These are phyloP conservation scores for Misgurnus mizolepis DNA, from an alignment of 2,113 vertebrate species.

Conservation along the genomic window DNA sequence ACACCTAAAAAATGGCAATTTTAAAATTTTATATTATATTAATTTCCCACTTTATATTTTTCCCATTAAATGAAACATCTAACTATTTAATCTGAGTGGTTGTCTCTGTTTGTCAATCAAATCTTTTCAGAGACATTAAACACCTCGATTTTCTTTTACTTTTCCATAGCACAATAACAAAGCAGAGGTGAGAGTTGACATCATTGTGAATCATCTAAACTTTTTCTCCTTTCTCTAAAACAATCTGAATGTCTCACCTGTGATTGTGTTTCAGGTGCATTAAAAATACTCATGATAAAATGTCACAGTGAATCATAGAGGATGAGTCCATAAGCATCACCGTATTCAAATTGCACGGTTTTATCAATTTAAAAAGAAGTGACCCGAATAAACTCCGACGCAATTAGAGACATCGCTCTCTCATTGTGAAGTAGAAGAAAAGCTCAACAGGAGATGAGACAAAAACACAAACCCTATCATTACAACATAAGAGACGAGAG, in stretches of 20 bases:
- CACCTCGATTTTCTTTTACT: neutral
- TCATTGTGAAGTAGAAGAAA: slow-evolving; percentile 41
- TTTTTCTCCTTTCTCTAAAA: neutral
- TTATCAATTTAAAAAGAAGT: slow-evolving; percentile 51
- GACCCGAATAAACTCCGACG: slow-evolving; percentile 8
- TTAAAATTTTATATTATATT: no score
- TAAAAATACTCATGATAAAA: slow-evolving; percentile 37
- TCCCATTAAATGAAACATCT: neutral
- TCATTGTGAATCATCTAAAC: neutral
- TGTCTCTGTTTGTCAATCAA: neutral
- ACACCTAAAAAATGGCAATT: no score
- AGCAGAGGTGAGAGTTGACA: slow-evolving; percentile 3
- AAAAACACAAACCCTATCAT: slow-evolving; percentile 55
- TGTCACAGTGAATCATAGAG: slow-evolving; percentile 31
- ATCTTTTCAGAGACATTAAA: neutral
- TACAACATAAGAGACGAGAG: slow-evolving; percentile 57
- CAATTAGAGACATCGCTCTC: slow-evolving; percentile 40
- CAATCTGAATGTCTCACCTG: slow-evolving; percentile 4
- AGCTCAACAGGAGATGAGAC: slow-evolving; percentile 25
- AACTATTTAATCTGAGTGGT: neutral
- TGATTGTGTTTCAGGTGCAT: slow-evolving; percentile 30
- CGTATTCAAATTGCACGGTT: slow-evolving; percentile 16
- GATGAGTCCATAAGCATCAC: neutral
- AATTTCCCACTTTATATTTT: no score
- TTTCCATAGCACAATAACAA: neutral